Base-by-base conservation (phyloP, 2,797 vertebrate genomes). In the Rhabdophis nuchalis region DNA sequence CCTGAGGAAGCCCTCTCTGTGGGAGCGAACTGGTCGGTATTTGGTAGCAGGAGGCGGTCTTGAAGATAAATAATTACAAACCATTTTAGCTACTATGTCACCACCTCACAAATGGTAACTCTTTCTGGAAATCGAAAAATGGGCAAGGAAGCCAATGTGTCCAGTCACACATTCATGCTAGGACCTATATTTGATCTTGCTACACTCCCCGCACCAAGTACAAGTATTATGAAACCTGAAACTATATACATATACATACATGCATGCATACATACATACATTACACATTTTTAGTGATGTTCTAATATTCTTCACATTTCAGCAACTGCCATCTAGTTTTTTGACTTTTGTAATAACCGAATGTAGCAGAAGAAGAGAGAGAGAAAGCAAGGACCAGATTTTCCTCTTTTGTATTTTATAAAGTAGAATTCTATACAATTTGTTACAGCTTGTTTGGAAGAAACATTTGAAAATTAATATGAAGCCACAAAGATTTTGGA, bases 381-480 rank as follows among this genome's bases (percentile, higher is more conserved):
- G 5, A 14, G 86, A 86, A 86, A 18, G 14, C 36, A 89, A 86
- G 25, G 29, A 57, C 57, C 25, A 56, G 16, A 4, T 52, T n/a
- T 32, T n/a, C 58, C 32, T 13, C 13, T 27, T 36, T 27, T 25
- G 18, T 64, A 10, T 87, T 72, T 90, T 87, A 57, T 57, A 58
- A 50, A 57, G 27, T 27, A 86, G 53, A 64, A 89, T 58, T 10
- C n/a, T 25, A 72, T 16, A 20, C 91, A 68, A 86, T 90, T 90
- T 86, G 36, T 58, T 46, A 86, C 82, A 52, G 20, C 0, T 89
- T 92, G 90, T 61, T 60, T 93, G 29, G 91, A 60, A 91, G 46
- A 20, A 64, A 88, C 64, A 92, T 87, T 92, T 92, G 91, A 61
- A 88, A 93, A 56, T 18, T 87, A 93, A 87, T 61, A 91, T 64